Conservation (phyloP, 2,113 vertebrate genomes). For the Lampris megalopsis region DNA sequence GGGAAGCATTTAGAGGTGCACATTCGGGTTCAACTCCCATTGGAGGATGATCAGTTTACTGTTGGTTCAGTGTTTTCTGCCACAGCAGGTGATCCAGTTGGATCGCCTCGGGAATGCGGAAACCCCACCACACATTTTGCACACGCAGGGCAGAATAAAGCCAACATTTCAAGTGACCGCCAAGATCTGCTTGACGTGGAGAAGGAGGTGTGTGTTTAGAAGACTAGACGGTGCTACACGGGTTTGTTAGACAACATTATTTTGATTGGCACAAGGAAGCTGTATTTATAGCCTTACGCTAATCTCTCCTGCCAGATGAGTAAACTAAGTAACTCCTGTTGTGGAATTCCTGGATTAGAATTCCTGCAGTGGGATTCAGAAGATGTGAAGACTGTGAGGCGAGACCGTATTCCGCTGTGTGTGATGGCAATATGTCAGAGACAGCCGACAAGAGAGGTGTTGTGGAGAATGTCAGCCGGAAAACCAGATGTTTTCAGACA, state of each 20-base stretch:
- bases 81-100: background rate
- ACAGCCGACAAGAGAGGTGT: constrained; percentile 27
- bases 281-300: constrained; percentile 58
- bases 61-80: background rate
- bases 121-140: background rate
- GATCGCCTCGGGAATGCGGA: background rate
- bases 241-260: constrained; percentile 26
- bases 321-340: constrained; percentile 23
- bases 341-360: background rate
- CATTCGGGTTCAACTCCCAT: too few relatives aligned
- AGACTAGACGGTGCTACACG: constrained; percentile 24
- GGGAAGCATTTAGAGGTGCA: too few relatives aligned
- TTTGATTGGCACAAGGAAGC: constrained; percentile 53
- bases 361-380: background rate
- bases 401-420: constrained; percentile 17
- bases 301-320: constrained; percentile 50
- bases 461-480: constrained; percentile 27
- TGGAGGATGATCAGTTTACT: background rate
- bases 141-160: background rate
- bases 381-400: constrained; percentile 1
- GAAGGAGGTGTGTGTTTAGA: background rate
- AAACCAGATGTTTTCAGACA: background rate
- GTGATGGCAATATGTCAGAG: constrained; percentile 62
- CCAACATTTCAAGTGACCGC: background rate
- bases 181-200: constrained; percentile 17